These are phyloP conservation scores for Bryconaethiops microstoma DNA, from an alignment of 2,797 vertebrate genomes.

Conservation along the genomic window DNA sequence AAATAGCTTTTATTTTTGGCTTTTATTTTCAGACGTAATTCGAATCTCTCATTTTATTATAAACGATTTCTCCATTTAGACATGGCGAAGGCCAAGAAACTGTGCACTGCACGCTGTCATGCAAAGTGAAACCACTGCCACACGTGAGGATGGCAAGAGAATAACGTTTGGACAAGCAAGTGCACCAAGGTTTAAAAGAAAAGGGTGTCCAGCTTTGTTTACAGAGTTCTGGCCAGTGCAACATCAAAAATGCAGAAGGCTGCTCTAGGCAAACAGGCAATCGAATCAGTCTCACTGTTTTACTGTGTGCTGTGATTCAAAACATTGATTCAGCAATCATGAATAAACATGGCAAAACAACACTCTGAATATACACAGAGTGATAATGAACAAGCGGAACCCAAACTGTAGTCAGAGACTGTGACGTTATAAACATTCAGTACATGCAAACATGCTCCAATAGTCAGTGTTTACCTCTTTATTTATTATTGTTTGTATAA, in stretches of 20 bases:
- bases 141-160: neutral
- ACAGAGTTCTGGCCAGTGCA: no score
- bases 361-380: no score
- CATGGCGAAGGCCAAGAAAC: neutral
- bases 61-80: conserved; percentile 49
- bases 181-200: neutral
- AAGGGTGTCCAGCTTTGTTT: no score
- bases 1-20: conserved; percentile 52
- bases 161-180: neutral
- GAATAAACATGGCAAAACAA: no score
- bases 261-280: neutral
- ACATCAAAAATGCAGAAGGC: no score
- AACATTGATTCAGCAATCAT: no score
- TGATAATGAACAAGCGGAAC: no score
- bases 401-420: no score
- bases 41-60: conserved; percentile 42
- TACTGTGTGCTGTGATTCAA: neutral
- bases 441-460: no score
- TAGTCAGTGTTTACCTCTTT: no score
- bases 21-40: conserved; percentile 40
- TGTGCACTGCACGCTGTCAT: neutral
- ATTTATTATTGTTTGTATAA: no score
- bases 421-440: no score
- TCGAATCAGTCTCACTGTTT: neutral
- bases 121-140: neutral